These are phyloP conservation scores for Galeruca laticollis DNA, from an alignment of 2,888 invertebrate genomes.

Conservation along the genomic window DNA sequence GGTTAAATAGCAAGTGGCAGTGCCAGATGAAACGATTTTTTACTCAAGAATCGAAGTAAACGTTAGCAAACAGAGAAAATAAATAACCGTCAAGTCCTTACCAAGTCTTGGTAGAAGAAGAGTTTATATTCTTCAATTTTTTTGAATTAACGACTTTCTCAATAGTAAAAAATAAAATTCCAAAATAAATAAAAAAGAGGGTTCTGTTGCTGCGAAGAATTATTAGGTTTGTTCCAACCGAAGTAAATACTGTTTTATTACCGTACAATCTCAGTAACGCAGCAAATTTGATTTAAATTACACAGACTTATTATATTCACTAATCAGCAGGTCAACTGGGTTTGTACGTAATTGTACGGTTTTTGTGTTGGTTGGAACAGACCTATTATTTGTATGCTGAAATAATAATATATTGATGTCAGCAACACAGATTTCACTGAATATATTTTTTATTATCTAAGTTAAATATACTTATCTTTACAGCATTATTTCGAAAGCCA, in stretches of 20 bases:
- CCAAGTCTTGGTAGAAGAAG: background rate
- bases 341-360: too few relatives aligned
- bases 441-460: background rate
- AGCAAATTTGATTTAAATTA: too few relatives aligned
- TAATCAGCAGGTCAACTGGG: too few relatives aligned
- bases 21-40: too few relatives aligned
- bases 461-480: slow-evolving; percentile 4
- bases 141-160: background rate
- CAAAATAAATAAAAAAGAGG: background rate
- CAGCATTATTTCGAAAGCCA: background rate
- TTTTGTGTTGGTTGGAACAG: too few relatives aligned
- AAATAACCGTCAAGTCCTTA: background rate
- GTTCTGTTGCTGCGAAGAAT: background rate
- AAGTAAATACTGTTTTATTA: too few relatives aligned
- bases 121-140: slow-evolving; percentile 5
- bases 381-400: too few relatives aligned
- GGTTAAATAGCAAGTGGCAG: too few relatives aligned
- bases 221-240: too few relatives aligned
- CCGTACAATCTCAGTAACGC: too few relatives aligned
- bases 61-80: background rate
- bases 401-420: background rate
- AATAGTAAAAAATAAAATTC: slow-evolving; percentile 8
- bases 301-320: too few relatives aligned
- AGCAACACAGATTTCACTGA: background rate
- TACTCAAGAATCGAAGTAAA: too few relatives aligned